These are phyloP conservation scores for Drosophila atroscutellata DNA, from an alignment of 2,888 invertebrate species.

Conservation along the genomic window DNA sequence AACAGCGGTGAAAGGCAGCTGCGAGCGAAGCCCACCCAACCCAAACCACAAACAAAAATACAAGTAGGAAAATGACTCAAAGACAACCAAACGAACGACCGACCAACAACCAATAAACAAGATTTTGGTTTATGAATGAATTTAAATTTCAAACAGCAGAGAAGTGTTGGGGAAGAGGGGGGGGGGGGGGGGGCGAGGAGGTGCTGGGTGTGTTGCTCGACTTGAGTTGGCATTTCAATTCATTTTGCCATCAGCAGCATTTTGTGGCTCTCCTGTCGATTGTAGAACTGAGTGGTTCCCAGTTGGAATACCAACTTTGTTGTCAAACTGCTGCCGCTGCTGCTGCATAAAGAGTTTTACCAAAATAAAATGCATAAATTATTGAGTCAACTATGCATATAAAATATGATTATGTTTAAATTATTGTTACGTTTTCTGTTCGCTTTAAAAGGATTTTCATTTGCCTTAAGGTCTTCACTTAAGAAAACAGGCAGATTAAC, in stretches of 20 bases:
- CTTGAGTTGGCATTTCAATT: conserved; percentile 56
- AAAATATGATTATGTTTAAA: conserved; percentile 9
- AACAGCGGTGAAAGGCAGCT: conserved; percentile 63
- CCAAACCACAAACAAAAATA: conserved; percentile 38
- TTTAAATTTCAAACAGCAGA: conserved; percentile 50
- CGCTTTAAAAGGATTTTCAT: background rate
- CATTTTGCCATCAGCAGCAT: conserved; percentile 63
- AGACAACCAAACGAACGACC: conserved; percentile 11
- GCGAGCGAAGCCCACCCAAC: conserved; percentile 31
- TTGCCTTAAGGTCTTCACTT: background rate
- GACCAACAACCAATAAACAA: conserved; percentile 69
- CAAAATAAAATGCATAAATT: conserved; percentile 44
- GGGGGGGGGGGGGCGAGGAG: background rate
- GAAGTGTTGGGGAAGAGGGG: background rate
- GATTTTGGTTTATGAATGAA: conserved; percentile 76
- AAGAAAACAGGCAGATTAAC: background rate
- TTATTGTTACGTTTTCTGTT: conserved; percentile 3
- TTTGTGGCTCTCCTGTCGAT: conserved; percentile 35
- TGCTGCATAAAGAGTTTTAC: conserved; percentile 19
- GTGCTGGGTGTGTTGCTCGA: conserved; percentile 21
- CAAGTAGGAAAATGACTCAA: conserved; percentile 7
- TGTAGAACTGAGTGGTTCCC: conserved; percentile 13
- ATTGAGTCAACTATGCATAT: conserved; percentile 12
- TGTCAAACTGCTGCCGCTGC: conserved; percentile 3
- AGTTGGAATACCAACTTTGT: background rate